Base-by-base conservation (phyloP, 2,888 invertebrate genomes). In the Drosophila mayaguana region DNA sequence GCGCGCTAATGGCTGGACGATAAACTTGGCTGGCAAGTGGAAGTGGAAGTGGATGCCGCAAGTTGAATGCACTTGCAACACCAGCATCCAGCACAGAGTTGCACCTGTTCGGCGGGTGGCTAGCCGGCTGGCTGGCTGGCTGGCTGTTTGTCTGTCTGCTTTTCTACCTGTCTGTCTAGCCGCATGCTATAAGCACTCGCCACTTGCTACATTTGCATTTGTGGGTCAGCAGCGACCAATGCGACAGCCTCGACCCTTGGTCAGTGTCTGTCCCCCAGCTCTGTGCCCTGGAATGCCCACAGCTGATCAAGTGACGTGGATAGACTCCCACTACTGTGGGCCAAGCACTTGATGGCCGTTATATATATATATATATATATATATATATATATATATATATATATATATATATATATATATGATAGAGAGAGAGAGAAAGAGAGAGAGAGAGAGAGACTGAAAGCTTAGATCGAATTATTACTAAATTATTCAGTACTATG, bases 11-110 rank as follows among this genome's bases (percentile, higher is more conserved):
- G 42, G 62, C 18, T 67, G 73, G 61, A 73, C 78, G 77, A 89
- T 80, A 83, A 89, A 81, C 84, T 46, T 64, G 82, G 82, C 89
- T 51, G 80, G 76, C 82, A 63, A 83, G 89, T 80, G 83, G 81
- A 53, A 83, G 89, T 80, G 83, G 81, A 53, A 60, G 43, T 76
- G 77, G 45, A 43, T 43, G 66, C 59, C 60, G n/a, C 60, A 62
- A 51, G 84, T 80, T 81, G 86, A 81, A 88, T 63, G 81, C 66
- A 61, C 74, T 71, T 20, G 36, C 45, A 22, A 14, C 62, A 53
- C 20, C 32, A 22, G 20, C 57, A 43, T 11, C 38, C 72, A 57
- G 54, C 32, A 14, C 28, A 25, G 14, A 38, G n/a, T 16, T 14
- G 54, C 74, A 68, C 69, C 61, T 51, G 72, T 36, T 70, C 59